phyloP scores from a whole-genome alignment of 2,797 vertebrate genomes.

The Perodicticus potto region DNA sequence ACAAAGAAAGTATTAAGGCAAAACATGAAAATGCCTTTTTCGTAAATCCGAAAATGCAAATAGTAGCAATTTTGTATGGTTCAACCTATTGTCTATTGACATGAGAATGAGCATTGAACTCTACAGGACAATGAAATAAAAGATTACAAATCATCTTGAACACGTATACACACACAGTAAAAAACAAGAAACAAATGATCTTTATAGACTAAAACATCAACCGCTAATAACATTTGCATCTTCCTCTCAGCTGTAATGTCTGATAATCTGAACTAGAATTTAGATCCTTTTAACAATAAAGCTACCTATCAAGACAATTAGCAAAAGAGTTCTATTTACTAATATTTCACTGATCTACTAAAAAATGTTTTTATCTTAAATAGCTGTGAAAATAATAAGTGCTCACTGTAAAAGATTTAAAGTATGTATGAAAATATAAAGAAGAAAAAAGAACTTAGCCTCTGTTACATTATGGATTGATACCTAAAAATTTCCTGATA shows the following conservation, averaged over 20 bases:
- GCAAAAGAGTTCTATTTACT: neutral
- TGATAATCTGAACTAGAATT: neutral
- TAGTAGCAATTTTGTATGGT: neutral
- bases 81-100: constrained; percentile 30
- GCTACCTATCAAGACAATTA: neutral
- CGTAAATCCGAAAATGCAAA: constrained; percentile 14
- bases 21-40: constrained; percentile 5
- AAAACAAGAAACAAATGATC: neutral
- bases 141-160: neutral
- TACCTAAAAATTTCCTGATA: neutral
- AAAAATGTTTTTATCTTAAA: neutral
- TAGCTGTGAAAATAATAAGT: neutral
- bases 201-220: neutral
- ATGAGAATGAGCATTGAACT: neutral
- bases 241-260: neutral
- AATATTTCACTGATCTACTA: neutral
- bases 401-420: neutral
- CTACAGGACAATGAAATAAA: constrained; percentile 18
- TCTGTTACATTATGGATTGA: neutral
- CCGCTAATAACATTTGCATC: neutral
- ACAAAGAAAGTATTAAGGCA: neutral
- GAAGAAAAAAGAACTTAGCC: neutral
- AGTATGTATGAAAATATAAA: neutral
- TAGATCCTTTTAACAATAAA: neutral
- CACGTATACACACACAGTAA: neutral